Percentiles rank a stretch among this genome's conserved stretches.
These are phyloP conservation scores for Euclidia mi DNA, from an alignment of 2,888 invertebrate genomes.

Conservation along the genomic window DNA sequence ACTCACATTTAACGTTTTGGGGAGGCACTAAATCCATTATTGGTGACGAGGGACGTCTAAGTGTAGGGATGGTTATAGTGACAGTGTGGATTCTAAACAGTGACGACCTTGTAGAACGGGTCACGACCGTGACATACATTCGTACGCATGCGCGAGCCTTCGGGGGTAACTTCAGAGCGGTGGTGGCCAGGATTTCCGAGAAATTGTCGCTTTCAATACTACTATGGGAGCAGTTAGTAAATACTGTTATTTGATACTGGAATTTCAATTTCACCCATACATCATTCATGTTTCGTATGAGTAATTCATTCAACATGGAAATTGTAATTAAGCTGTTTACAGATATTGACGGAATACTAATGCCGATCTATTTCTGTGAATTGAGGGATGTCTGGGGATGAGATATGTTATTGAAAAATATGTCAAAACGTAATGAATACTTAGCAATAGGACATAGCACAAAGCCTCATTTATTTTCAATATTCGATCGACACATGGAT, in stretches of 20 bases:
- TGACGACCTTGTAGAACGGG: slow-evolving; percentile 81
- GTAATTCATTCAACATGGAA: too few species aligned
- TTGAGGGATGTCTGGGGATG: too few species aligned
- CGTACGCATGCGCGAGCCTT: slow-evolving; percentile 75
- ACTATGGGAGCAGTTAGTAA: background rate
- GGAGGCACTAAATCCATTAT: slow-evolving; percentile 75
- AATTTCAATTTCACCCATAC: too few species aligned
- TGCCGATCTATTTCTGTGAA: too few species aligned
- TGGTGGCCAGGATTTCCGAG: background rate
- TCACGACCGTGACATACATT: slow-evolving; percentile 84
- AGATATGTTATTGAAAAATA: too few species aligned
- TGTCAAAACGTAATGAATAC: too few species aligned
- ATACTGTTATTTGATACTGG: background rate
- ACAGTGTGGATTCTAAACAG: slow-evolving; percentile 75
- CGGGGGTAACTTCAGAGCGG: slow-evolving; percentile 46
- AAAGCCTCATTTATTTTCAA: too few species aligned
- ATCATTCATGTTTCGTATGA: too few species aligned
- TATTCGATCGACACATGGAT: too few species aligned
- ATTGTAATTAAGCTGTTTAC: too few species aligned
- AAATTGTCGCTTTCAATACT: slow-evolving; percentile 7
- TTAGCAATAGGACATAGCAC: too few species aligned
- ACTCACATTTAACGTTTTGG: slow-evolving; percentile 68
- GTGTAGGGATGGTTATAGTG: slow-evolving; percentile 52
- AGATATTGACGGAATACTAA: too few species aligned
- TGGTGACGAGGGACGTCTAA: slow-evolving; percentile 18